Percentiles rank a stretch among this genome's conserved stretches.
Conservation (phyloP, 2,113 vertebrate genomes). For the Xenopus tropicalis region DNA sequence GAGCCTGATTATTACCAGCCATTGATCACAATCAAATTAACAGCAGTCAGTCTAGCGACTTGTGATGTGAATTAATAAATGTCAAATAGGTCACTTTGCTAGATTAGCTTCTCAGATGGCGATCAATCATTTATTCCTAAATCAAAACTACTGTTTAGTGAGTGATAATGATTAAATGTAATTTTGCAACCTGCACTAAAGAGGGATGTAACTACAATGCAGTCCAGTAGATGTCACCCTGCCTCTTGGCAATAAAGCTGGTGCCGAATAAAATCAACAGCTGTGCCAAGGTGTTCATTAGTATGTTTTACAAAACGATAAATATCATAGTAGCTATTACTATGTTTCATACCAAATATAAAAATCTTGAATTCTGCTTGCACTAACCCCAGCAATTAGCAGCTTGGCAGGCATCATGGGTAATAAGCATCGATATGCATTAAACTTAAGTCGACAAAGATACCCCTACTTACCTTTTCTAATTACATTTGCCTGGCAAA, state of each 20-base stretch:
- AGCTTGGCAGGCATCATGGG: background rate
- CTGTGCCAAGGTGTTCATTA: conserved; percentile 42
- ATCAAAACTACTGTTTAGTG: conserved; percentile 1
- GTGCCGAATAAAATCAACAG: conserved; percentile 51
- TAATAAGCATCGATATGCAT: too few species aligned
- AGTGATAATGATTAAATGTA: background rate
- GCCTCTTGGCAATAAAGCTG: conserved; percentile 60
- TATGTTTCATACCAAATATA: background rate
- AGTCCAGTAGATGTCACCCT: conserved; percentile 76
- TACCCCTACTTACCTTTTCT: conserved; percentile 44
- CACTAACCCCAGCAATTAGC: background rate
- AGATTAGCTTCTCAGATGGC: conserved; percentile 4
- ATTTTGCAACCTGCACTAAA: too few species aligned
- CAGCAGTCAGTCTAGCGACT: conserved; percentile 9
- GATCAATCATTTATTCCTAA: conserved; percentile 1
- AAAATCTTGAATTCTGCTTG: background rate
- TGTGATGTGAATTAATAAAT: conserved; percentile 24
- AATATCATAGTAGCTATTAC: background rate
- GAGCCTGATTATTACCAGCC: conserved; percentile 7
- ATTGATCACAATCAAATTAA: conserved; percentile 30
- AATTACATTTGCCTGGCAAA: too few species aligned
- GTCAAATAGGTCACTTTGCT: conserved; percentile 25
- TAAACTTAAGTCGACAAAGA: too few species aligned
- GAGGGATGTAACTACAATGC: conserved; percentile 51
- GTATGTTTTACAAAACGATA: conserved; percentile 37